Evolutionary conservation across 2,888 invertebrate species (phyloP).

Genomic region (Esperia sulphurella): DNA sequence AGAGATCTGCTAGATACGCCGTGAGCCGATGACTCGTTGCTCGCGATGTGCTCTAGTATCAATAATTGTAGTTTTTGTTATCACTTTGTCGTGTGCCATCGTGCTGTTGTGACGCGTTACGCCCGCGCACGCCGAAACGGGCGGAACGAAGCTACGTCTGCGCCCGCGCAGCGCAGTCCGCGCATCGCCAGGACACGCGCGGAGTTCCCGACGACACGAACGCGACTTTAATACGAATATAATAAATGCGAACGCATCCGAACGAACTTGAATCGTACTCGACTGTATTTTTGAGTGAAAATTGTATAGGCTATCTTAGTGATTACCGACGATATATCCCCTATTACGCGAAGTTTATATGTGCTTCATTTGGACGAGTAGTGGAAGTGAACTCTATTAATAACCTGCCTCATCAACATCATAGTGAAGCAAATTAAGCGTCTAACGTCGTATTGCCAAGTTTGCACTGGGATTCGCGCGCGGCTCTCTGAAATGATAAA

Average conservation of each 20-base stretch:
- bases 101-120: conserved; percentile 51
- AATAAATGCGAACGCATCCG: conserved; percentile 51
- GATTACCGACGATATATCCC: conserved; percentile 20
- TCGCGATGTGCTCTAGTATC: conserved; percentile 41
- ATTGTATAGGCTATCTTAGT: conserved; percentile 27
- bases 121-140: conserved; percentile 51
- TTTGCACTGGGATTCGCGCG: conserved; percentile 61
- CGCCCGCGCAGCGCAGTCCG: conserved; percentile 42
- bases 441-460: conserved; percentile 57
- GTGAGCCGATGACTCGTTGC: conserved; percentile 25
- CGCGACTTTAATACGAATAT: conserved; percentile 48
- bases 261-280: conserved; percentile 57
- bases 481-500: conserved; percentile 49
- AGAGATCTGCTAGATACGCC: conserved; percentile 43
- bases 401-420: conserved; percentile 37
- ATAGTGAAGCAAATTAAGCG: conserved; percentile 55
- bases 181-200: conserved; percentile 54
- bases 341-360: neutral
- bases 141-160: conserved; percentile 26
- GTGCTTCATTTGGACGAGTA: conserved; percentile 19
- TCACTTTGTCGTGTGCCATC: conserved; percentile 63
- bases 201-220: conserved; percentile 50
- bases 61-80: conserved; percentile 63
- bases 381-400: conserved; percentile 55
- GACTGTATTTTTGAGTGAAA: conserved; percentile 34